Evolutionary conservation across 1,140 invertebrate species (phyloP).

Genomic region (Trichomalopsis sarcophagae): DNA sequence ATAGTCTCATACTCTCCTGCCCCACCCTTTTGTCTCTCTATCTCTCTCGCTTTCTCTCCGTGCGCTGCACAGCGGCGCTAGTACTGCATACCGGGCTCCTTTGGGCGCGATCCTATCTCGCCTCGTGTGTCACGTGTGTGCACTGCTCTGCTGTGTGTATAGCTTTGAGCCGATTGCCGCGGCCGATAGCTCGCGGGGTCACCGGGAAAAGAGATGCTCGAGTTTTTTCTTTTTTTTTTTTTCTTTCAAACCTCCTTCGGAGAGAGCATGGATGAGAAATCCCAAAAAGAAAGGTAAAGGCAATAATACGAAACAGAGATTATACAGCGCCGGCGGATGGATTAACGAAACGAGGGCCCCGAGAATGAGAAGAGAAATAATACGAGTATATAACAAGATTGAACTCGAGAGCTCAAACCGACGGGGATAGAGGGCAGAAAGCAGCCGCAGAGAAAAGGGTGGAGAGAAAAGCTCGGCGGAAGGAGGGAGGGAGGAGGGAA

Average conservation of each 20-base stretch:
- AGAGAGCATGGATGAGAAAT: background rate
- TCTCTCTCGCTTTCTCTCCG: background rate
- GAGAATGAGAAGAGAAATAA: constrained; percentile 19
- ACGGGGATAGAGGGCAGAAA: background rate
- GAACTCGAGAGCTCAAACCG: background rate
- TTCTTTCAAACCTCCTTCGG: background rate
- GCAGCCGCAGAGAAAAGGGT: background rate
- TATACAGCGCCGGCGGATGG: background rate
- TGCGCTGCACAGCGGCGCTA: background rate
- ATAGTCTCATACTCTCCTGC: background rate
- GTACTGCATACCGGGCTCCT: background rate
- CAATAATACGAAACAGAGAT: constrained; percentile 33
- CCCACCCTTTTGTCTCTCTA: background rate
- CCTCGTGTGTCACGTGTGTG: background rate
- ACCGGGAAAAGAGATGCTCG: background rate
- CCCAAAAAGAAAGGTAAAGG: constrained; percentile 12
- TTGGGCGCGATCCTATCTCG: background rate
- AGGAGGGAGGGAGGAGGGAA: background rate
- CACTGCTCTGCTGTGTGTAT: background rate
- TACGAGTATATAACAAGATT: constrained; percentile 21
- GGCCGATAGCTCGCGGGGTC: constrained; percentile 13
- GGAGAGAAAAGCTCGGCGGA: too few species aligned
- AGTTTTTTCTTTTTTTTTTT: background rate
- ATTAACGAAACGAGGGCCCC: constrained; percentile 27
- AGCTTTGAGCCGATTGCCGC: background rate